Evolutionary conservation across 1,140 invertebrate species (phyloP).

Genomic region (Habropoda laboriosa): DNA sequence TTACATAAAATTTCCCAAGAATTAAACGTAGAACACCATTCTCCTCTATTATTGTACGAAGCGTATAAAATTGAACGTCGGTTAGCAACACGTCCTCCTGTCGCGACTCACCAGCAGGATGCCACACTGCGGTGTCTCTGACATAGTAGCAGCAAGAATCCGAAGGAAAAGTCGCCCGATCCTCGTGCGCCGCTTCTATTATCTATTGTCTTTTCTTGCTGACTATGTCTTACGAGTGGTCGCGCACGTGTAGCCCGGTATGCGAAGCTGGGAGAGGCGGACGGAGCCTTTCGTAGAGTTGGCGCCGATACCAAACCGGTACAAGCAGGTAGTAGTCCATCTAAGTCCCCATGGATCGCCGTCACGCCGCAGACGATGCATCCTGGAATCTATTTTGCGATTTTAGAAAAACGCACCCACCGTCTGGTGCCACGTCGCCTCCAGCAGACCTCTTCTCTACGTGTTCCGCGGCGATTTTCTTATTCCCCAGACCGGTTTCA

Average conservation of each 20-base stretch:
- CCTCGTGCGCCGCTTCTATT: slow-evolving; percentile 42
- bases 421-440: slow-evolving; percentile 25
- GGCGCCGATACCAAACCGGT: slow-evolving; percentile 70
- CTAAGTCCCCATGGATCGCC: slow-evolving; percentile 55
- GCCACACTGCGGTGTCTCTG: background rate
- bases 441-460: background rate
- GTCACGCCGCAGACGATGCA: slow-evolving; percentile 23
- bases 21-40: no score
- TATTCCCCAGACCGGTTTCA: background rate
- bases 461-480: background rate
- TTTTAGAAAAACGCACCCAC: slow-evolving; percentile 29
- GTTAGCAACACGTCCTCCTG: background rate
- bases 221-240: slow-evolving; percentile 23
- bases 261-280: slow-evolving; percentile 47
- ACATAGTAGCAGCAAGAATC: slow-evolving; percentile 17
- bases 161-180: slow-evolving; percentile 30
- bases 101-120: background rate
- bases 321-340: slow-evolving; percentile 71
- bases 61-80: background rate
- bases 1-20: no score
- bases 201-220: slow-evolving; percentile 58
- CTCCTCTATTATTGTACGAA: no score
- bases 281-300: slow-evolving; percentile 61
- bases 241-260: slow-evolving; percentile 47
- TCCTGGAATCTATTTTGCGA: slow-evolving; percentile 36